A percentile compares a stretch with the other conserved stretches of the same genome.
Evolutionary conservation across 2,113 vertebrate species (phyloP).

Genomic region (Nothocercus nigrocapillus): DNA sequence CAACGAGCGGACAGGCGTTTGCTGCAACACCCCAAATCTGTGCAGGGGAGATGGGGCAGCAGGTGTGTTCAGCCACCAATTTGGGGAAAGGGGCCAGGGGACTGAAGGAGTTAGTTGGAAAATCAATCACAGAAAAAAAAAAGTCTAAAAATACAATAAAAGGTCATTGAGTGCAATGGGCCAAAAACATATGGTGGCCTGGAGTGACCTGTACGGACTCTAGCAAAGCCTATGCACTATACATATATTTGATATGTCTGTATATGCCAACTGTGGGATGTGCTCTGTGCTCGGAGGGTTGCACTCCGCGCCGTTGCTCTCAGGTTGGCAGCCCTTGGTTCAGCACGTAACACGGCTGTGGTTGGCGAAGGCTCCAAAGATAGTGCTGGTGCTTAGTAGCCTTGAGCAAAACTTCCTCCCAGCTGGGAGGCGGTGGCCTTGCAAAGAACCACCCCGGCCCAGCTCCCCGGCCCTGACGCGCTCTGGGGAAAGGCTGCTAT

Average conservation of each 20-base stretch:
- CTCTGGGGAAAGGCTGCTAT: not conserved
- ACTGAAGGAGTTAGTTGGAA: not conserved
- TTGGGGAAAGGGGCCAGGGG: not conserved
- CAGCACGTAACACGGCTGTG: not conserved
- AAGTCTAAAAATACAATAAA: not conserved
- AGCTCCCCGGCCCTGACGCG: fast-evolving
- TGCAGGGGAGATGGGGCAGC: not conserved
- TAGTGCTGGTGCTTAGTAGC: not conserved
- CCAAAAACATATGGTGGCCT: not conserved
- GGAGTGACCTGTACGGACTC: not conserved
- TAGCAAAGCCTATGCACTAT: not conserved
- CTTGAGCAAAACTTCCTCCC: no score
- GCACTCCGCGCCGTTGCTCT: not conserved
- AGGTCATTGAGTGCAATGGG: not conserved
- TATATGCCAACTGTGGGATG: no score
- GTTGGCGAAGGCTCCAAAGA: not conserved
- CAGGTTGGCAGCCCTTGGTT: not conserved
- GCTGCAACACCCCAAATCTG: not conserved
- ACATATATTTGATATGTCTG: not conserved
- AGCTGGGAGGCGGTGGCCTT: no score
- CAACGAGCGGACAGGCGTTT: not conserved
- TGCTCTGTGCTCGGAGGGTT: no score
- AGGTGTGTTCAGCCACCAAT: not conserved
- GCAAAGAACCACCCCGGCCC: no score
- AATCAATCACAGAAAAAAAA: not conserved